Base-by-base conservation (phyloP, 2,888 invertebrate genomes). In the Epinotia ramella region DNA sequence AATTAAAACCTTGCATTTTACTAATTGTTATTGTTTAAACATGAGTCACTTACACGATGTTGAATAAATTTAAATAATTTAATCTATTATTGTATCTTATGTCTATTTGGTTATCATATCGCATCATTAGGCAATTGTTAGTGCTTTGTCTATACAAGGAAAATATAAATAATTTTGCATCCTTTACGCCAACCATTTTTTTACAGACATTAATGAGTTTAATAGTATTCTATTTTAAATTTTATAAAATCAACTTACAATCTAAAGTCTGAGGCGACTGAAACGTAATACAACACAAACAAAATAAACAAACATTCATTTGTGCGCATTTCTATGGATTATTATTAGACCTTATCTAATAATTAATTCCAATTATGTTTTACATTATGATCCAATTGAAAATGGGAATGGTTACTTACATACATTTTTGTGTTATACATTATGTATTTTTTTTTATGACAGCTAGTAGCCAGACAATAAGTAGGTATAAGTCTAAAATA, bases 21-120 rank as follows among this genome's bases (percentile, higher is more conserved):
- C 20, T 20, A 20, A 18, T 57, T 57, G 18, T n/a, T n/a, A 53
- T 7, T 7, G 7, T 9, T 40, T 9, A 7, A 6, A 7, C 6
- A n/a, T 5, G 0, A 46, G 13, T 46, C 13, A n/a, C 5, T n/a
- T 53, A 7, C 49, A 66, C 53, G 53, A 49, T 11, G 24, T 64
- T 57, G 44, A 69, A 44, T 69, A 33, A 16, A 33, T 18, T 60
- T 60, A 44, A 60, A 57, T 28, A 46, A 62, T 57, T 46, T 49
- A 62, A 53, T 5, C 24, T 68, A 62, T 57, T 68, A 12, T 20
- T 16, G 46, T 46, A n/a, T 60, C 49, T 59, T 73, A 65, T 66
- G 76, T 73, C 83, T 88, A 87, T 82, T 89, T 89, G 89, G 89
- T 89, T 89, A 88, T 76, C 59, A 64, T 80, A 88, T 89, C 88